Percentiles rank a stretch among this genome's conserved stretches.
These are phyloP conservation scores for Sminthurinus aureus DNA, from an alignment of 2,888 invertebrate genomes.

Conservation along the genomic window DNA sequence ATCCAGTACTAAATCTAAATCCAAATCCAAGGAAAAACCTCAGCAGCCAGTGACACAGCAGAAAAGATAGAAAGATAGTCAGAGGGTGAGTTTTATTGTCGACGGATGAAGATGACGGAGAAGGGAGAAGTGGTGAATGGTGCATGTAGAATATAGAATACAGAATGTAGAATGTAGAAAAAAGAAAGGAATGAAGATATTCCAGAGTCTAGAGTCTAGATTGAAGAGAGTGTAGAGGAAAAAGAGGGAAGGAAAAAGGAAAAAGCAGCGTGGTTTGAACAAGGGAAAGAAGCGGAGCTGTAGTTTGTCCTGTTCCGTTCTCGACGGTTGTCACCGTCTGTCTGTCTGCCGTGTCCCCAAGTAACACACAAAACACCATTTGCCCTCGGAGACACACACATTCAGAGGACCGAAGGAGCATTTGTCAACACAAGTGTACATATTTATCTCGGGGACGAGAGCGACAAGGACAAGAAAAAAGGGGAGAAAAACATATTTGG, in stretches of 20 bases:
- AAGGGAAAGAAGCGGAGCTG: not conserved
- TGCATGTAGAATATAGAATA: not conserved
- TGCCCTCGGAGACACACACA: not conserved
- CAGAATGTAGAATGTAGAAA: not conserved
- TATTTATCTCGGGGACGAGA: not conserved
- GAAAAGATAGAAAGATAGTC: no score
- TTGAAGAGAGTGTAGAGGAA: not conserved
- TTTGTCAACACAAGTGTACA: not conserved
- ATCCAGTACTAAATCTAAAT: no score
- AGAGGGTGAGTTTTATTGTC: no score
- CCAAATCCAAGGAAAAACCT: no score
- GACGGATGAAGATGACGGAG: no score
- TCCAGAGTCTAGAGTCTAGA: not conserved
- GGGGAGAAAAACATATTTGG: conserved; percentile 24
- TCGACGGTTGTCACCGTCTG: conserved; percentile 32
- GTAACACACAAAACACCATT: not conserved
- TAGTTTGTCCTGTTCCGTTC: conserved; percentile 1
- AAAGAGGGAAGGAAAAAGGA: not conserved
- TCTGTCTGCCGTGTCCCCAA: conserved; percentile 37
- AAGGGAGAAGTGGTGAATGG: not conserved
- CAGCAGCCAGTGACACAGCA: no score
- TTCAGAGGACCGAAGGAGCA: not conserved
- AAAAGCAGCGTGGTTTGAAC: not conserved
- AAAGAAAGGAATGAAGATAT: not conserved
- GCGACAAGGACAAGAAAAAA: not conserved